phyloP scores from a whole-genome alignment of 2,113 vertebrate species.

The Caloenas nicobarica region DNA sequence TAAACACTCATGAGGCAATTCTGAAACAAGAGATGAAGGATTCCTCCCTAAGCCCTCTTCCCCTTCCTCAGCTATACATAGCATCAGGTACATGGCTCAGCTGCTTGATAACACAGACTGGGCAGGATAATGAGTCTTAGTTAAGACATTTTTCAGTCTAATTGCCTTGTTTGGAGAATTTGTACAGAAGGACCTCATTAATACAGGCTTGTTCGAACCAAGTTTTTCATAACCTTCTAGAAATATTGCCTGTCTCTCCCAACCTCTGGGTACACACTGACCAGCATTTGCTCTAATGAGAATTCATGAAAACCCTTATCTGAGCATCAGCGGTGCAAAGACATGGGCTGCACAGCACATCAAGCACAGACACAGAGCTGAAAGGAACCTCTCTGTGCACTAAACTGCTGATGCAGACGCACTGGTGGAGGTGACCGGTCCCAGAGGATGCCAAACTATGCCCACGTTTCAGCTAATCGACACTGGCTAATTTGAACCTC shows the following conservation, averaged over 20 bases:
- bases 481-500: background rate
- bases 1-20: background rate
- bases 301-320: background rate
- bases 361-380: background rate
- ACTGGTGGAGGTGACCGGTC: rapidly evolving
- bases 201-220: background rate
- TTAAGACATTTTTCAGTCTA: background rate
- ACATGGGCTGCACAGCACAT: rapidly evolving
- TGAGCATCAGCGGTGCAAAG: background rate
- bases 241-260: background rate
- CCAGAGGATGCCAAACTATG: background rate
- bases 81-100: background rate
- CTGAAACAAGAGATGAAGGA: background rate
- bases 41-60: background rate
- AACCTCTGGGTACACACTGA: background rate
- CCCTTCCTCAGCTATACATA: background rate
- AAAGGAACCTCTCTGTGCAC: background rate
- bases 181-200: background rate
- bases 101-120: background rate
- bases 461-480: background rate
- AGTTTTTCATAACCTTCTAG: background rate
- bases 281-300: background rate
- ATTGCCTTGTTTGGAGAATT: background rate
- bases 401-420: background rate
- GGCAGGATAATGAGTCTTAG: background rate